Conservation (phyloP, 2,888 invertebrate genomes). For the Napeogenes inachia region DNA sequence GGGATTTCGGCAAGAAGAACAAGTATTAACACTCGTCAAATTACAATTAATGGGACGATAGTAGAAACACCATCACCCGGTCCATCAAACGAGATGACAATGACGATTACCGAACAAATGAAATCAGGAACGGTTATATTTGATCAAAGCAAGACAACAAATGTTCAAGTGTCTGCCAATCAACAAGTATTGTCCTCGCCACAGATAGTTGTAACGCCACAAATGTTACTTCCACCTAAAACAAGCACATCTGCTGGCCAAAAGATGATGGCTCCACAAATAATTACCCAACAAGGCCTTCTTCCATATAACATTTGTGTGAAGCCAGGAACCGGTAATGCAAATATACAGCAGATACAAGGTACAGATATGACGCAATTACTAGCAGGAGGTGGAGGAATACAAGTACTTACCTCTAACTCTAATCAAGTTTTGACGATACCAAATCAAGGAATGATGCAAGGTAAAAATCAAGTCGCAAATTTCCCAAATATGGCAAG, state of each 20-base stretch:
- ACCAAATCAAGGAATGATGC: constrained; percentile 67
- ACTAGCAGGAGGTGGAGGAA: constrained; percentile 65
- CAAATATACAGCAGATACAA: constrained; percentile 69
- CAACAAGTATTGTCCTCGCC: constrained; percentile 70
- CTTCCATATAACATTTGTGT: constrained; percentile 73
- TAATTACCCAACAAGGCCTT: constrained; percentile 67
- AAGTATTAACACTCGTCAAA: constrained; percentile 73
- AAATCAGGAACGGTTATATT: constrained; percentile 71
- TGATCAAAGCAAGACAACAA: constrained; percentile 68
- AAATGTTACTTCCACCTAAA: constrained; percentile 70
- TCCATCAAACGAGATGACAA: constrained; percentile 70
- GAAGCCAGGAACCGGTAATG: constrained; percentile 61
- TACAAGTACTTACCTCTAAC: constrained; percentile 74
- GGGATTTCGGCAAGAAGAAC: constrained; percentile 69
- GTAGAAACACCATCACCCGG: constrained; percentile 76
- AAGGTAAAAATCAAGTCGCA: constrained; percentile 66
- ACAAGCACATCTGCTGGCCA: constrained; percentile 59
- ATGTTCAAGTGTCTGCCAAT: constrained; percentile 67
- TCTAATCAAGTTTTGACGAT: constrained; percentile 71
- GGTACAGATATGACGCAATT: constrained; percentile 67
- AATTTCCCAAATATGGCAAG: constrained; percentile 73
- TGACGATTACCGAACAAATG: constrained; percentile 73
- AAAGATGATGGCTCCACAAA: constrained; percentile 65
- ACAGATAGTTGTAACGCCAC: constrained; percentile 73
- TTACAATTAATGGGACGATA: constrained; percentile 74